phyloP scores from a whole-genome alignment of 2,888 invertebrate genomes.

The Acanthoscelides obtectus region DNA sequence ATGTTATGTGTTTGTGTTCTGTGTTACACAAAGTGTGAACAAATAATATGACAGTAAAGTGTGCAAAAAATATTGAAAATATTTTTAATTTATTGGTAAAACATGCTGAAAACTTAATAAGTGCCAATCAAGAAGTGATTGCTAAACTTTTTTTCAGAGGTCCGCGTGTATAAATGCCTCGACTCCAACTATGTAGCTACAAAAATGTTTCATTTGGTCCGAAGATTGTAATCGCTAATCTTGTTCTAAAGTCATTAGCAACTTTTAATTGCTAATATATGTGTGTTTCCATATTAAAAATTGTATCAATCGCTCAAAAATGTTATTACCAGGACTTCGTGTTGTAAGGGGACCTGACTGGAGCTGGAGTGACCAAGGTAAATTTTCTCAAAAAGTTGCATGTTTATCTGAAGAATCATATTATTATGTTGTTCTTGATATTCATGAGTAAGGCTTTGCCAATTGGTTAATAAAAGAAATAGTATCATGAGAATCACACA shows the following conservation, averaged over 20 bases:
- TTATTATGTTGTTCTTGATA: slow-evolving; percentile 3
- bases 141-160: background rate
- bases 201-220: too few species aligned
- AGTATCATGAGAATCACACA: too few species aligned
- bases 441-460: too few species aligned
- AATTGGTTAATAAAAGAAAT: too few species aligned
- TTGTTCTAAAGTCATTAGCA: background rate
- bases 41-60: too few species aligned
- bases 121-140: background rate
- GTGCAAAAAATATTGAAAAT: background rate
- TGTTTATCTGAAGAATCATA: slow-evolving; percentile 2
- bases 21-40: too few species aligned
- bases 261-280: background rate
- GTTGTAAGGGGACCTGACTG: slow-evolving; percentile 79
- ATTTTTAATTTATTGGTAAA: background rate
- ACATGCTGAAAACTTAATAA: background rate
- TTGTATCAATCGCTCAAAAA: slow-evolving; percentile 26
- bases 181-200: too few species aligned
- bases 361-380: slow-evolving; percentile 76
- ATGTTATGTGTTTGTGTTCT: too few species aligned
- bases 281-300: background rate
- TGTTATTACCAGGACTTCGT: slow-evolving; percentile 66
- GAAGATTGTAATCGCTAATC: background rate
- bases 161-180: background rate
- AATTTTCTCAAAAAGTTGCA: slow-evolving; percentile 10